Conservation (phyloP, 2,888 invertebrate species). For the Caradrina clavipalpis region DNA sequence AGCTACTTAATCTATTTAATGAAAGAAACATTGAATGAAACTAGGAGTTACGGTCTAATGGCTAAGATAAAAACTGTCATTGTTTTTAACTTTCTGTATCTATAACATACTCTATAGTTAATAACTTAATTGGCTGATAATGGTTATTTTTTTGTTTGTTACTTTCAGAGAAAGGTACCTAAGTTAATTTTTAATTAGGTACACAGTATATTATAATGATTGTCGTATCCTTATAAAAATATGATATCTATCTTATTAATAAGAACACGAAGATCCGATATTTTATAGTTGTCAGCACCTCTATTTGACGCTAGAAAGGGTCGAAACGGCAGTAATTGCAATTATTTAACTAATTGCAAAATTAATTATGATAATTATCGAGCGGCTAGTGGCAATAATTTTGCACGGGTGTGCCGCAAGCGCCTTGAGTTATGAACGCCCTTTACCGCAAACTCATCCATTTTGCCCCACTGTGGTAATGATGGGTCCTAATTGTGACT, state of each 20-base stretch:
- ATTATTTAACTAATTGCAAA: conserved; percentile 63
- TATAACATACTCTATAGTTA: not conserved
- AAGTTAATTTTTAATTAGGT: conserved; percentile 8
- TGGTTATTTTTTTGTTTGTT: not conserved
- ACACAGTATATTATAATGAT: not conserved
- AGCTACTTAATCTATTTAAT: conserved; percentile 23
- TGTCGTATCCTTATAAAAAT: not conserved
- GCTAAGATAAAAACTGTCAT: not conserved
- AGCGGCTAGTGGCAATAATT: conserved; percentile 53
- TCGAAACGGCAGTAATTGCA: conserved; percentile 44
- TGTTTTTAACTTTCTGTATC: not conserved
- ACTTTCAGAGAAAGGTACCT: not conserved
- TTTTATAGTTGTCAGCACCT: conserved; percentile 49
- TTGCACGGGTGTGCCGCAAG: conserved; percentile 59
- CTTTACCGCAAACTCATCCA: conserved; percentile 63
- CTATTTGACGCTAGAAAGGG: conserved; percentile 47
- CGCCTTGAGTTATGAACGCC: conserved; percentile 64
- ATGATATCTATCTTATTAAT: conserved; percentile 24
- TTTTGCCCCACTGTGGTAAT: conserved; percentile 59
- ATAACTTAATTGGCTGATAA: not conserved
- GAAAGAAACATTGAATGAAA: conserved; percentile 17
- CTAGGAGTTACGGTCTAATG: not conserved
- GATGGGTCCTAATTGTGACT: conserved; percentile 59
- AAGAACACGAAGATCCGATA: conserved; percentile 38
- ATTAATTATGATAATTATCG: conserved; percentile 66